Percentiles rank a stretch among this genome's conserved stretches.
Conservation (phyloP, 2,113 vertebrate species). For the Gymnogyps californianus region DNA sequence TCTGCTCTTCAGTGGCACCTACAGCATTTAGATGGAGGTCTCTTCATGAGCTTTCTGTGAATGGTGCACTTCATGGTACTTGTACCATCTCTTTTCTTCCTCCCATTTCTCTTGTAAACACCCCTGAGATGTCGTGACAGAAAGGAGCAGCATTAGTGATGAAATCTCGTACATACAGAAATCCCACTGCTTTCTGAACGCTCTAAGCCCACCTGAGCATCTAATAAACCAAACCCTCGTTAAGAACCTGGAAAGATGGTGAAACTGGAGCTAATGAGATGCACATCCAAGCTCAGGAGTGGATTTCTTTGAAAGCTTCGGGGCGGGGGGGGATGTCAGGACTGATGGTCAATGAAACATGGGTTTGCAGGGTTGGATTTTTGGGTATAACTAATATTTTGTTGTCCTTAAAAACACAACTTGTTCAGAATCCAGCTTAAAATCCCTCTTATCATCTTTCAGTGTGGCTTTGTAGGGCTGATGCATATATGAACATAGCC, state of each 20-base stretch:
- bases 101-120: background rate
- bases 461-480: background rate
- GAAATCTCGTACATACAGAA: fast-evolving
- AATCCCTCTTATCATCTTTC: background rate
- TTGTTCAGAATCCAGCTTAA: background rate
- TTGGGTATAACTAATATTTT: background rate
- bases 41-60: background rate
- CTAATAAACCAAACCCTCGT: background rate
- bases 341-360: background rate
- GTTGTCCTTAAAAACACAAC: background rate
- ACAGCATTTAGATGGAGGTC: background rate
- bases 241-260: background rate
- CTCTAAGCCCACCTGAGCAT: background rate
- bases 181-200: background rate
- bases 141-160: background rate
- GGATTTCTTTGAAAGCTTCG: background rate
- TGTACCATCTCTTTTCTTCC: background rate
- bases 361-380: background rate
- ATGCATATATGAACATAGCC: background rate
- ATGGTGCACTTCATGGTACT: background rate
- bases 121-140: background rate
- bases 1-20: background rate
- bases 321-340: background rate
- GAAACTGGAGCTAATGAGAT: background rate
- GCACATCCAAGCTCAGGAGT: background rate